phyloP scores from a whole-genome alignment of 2,888 invertebrate genomes.

The Oxyteleia sp. region DNA sequence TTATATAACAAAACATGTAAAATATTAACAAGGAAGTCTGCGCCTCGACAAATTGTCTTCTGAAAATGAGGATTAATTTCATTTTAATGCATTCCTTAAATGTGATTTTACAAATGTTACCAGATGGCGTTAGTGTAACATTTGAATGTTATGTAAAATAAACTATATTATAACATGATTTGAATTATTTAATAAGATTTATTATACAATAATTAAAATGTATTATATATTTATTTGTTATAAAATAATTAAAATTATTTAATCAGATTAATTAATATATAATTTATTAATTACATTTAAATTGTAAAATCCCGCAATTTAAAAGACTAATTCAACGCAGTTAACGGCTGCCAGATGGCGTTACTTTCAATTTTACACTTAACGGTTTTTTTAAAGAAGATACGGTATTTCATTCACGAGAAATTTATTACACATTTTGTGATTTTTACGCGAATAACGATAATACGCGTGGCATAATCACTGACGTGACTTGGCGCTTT shows the following conservation, averaged over 20 bases:
- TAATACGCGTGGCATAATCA: slow-evolving; percentile 58
- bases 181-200: too few relatives aligned
- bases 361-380: slow-evolving; percentile 19
- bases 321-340: slow-evolving; percentile 1
- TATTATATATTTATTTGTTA: too few relatives aligned
- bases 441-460: slow-evolving; percentile 41
- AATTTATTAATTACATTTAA: not conserved
- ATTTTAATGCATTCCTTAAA: too few relatives aligned
- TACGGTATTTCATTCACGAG: slow-evolving; percentile 12
- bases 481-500: slow-evolving; percentile 61
- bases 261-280: not conserved
- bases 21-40: not conserved
- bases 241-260: too few relatives aligned
- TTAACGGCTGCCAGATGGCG: slow-evolving; percentile 27
- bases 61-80: too few relatives aligned
- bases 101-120: too few relatives aligned
- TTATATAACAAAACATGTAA: slow-evolving; percentile 17
- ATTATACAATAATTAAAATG: too few relatives aligned
- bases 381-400: slow-evolving; percentile 8
- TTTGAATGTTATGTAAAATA: too few relatives aligned
- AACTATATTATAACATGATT: too few relatives aligned
- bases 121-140: too few relatives aligned
- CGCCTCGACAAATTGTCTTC: not conserved
- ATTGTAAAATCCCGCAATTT: not conserved
- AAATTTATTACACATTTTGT: slow-evolving; percentile 39